phyloP scores from a whole-genome alignment of 2,888 invertebrate species.

The Apamea anceps region DNA sequence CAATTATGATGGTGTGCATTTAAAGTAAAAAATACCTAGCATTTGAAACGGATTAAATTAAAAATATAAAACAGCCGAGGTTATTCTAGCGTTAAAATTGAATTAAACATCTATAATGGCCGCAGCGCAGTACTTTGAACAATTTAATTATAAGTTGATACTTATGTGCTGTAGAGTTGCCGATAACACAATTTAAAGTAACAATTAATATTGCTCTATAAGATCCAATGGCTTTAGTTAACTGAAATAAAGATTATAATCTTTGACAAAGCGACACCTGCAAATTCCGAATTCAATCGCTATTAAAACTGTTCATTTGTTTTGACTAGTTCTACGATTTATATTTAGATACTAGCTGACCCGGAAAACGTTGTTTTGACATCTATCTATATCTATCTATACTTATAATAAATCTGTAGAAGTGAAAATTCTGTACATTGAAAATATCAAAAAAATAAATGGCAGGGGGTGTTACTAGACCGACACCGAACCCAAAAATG shows the following conservation, averaged over 20 bases:
- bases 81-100: constrained; percentile 22
- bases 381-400: too few species aligned
- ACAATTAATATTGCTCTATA: not conserved
- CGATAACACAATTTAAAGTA: constrained; percentile 5
- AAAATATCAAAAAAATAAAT: too few species aligned
- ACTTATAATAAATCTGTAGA: too few species aligned
- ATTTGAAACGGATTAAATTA: not conserved
- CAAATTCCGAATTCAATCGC: not conserved
- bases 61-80: not conserved
- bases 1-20: not conserved
- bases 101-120: constrained; percentile 29
- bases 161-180: constrained; percentile 10
- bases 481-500: too few species aligned
- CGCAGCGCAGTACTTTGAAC: constrained; percentile 12
- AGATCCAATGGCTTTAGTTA: constrained; percentile 3
- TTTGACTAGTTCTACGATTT: not conserved
- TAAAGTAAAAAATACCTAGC: not conserved
- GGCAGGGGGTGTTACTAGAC: too few species aligned
- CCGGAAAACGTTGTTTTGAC: too few species aligned
- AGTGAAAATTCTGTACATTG: too few species aligned
- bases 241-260: not conserved
- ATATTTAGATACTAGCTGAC: not conserved
- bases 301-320: not conserved
- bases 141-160: constrained; percentile 34
- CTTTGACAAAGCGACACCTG: not conserved